Percentiles rank a stretch among this genome's conserved stretches.
These are phyloP conservation scores for Prunella fulvescens DNA, from an alignment of 2,113 vertebrate genomes.

Conservation along the genomic window DNA sequence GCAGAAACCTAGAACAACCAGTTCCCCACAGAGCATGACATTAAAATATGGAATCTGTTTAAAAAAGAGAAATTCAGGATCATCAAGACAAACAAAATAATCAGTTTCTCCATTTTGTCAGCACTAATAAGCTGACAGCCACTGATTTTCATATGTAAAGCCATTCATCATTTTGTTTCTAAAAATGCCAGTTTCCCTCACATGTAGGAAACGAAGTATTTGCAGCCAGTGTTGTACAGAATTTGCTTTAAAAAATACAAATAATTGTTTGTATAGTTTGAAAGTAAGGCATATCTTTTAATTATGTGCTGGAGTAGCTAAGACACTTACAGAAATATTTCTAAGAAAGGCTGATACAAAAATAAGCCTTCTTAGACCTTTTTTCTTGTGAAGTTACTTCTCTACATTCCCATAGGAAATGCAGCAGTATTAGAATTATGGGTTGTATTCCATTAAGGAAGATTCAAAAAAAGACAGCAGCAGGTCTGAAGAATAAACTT, in stretches of 20 bases:
- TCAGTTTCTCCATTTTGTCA: slow-evolving; percentile 76
- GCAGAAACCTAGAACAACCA: slow-evolving; percentile 70
- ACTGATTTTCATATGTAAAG: background rate
- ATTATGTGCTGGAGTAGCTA: background rate
- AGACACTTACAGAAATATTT: background rate
- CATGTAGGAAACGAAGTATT: background rate
- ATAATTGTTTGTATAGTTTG: background rate
- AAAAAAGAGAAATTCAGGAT: slow-evolving; percentile 65
- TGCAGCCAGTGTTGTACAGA: background rate
- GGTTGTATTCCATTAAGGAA: background rate
- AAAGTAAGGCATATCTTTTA: background rate
- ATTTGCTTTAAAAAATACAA: background rate
- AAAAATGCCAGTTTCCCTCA: background rate
- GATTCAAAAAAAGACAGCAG: background rate
- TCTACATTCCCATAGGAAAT: background rate
- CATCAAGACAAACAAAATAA: slow-evolving; percentile 74
- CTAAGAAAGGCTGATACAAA: background rate
- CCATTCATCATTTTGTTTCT: background rate
- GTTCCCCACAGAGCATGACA: slow-evolving; percentile 73
- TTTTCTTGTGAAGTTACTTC: background rate
- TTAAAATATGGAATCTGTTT: slow-evolving; percentile 69
- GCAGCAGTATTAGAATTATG: background rate
- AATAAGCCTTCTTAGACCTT: background rate
- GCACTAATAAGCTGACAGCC: slow-evolving; percentile 17
- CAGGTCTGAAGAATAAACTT: background rate